These are phyloP conservation scores for Brotula barbata DNA, from an alignment of 2,797 vertebrate genomes.

Conservation along the genomic window DNA sequence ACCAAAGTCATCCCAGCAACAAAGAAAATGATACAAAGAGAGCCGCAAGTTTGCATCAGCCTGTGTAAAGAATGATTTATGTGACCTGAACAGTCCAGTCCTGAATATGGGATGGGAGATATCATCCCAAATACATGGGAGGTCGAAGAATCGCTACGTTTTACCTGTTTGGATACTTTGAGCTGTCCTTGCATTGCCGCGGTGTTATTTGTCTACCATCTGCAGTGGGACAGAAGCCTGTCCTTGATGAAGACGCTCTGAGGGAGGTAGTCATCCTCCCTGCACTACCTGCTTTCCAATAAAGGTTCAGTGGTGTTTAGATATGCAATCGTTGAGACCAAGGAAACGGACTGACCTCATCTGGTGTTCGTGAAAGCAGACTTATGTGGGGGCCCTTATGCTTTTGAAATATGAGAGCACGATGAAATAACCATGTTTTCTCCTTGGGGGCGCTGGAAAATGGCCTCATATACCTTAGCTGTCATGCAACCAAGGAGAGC, in stretches of 20 bases:
- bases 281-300: not conserved
- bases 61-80: constrained; percentile 38
- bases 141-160: constrained; percentile 5
- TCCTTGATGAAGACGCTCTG: not conserved
- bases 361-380: constrained; percentile 17
- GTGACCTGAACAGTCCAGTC: too few species aligned
- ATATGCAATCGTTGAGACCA: not conserved
- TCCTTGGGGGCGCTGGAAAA: constrained; percentile 4
- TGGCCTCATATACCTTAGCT: constrained; percentile 3
- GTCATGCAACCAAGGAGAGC: constrained; percentile 12
- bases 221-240: not conserved
- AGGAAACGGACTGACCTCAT: constrained; percentile 3
- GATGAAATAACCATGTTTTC: constrained; percentile 10
- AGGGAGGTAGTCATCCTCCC: not conserved
- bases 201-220: not conserved
- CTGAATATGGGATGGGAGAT: too few species aligned
- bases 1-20: constrained; percentile 12
- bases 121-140: too few species aligned
- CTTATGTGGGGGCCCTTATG: constrained; percentile 6
- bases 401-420: constrained; percentile 8
- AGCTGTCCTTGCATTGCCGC: constrained; percentile 19
- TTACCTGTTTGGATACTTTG: constrained; percentile 8
- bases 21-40: constrained; percentile 29
- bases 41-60: constrained; percentile 13
- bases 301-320: not conserved